These are phyloP conservation scores for Apotomis capreana DNA, from an alignment of 2,888 invertebrate genomes.

Conservation along the genomic window DNA sequence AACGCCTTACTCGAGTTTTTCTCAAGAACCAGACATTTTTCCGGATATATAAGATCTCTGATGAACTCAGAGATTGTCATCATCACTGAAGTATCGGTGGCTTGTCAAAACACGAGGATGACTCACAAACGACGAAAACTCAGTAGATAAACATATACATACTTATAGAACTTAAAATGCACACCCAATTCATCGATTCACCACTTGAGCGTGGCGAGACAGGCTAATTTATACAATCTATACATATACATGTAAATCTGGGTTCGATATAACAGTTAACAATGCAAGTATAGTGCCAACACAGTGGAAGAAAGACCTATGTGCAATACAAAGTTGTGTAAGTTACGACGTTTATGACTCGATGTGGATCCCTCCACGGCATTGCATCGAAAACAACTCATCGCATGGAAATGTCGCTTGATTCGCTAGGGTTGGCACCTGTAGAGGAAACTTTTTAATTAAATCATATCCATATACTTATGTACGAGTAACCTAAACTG, in stretches of 20 bases:
- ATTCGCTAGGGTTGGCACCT: neutral
- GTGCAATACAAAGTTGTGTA: neutral
- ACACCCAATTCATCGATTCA: neutral
- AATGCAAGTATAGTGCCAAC: neutral
- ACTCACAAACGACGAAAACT: neutral
- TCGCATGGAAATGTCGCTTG: neutral
- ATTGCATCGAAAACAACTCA: neutral
- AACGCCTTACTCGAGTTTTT: too few species aligned
- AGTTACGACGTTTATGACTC: neutral
- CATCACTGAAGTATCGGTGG: too few species aligned
- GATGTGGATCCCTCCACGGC: neutral
- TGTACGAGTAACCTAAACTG: too few species aligned
- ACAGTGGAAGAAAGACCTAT: neutral
- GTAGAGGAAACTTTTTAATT: neutral
- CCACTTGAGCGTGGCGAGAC: neutral
- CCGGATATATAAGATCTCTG: too few species aligned
- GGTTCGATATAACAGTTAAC: neutral
- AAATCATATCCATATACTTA: neutral
- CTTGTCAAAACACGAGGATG: neutral
- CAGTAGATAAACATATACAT: neutral
- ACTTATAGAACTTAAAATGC: neutral
- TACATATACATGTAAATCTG: neutral
- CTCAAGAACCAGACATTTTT: too few species aligned
- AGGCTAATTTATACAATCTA: neutral
- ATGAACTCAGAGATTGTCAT: too few species aligned